Percentiles rank a stretch among this genome's conserved stretches.
These are phyloP conservation scores for Hippocampus guttulatus DNA, from an alignment of 2,113 vertebrate genomes.

Conservation along the genomic window DNA sequence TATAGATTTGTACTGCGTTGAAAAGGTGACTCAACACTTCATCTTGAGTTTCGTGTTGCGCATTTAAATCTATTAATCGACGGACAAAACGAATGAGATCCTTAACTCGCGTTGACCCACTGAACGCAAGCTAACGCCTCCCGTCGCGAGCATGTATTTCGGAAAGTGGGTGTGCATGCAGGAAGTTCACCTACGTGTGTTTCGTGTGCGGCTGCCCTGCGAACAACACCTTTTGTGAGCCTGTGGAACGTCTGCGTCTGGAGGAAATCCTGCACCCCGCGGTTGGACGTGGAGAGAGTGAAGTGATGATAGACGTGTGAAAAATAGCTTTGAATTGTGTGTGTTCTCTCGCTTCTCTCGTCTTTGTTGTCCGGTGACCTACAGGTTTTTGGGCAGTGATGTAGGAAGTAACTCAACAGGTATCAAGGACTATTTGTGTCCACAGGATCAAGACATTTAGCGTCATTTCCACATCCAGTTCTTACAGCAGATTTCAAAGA, in stretches of 20 bases:
- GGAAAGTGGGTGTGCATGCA: conserved; percentile 4
- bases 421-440: conserved; percentile 1
- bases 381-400: conserved; percentile 16
- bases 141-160: not conserved
- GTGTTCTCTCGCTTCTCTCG: conserved; percentile 2
- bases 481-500: not conserved
- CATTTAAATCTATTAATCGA: no score
- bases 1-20: no score
- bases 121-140: not conserved
- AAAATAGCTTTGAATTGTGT: conserved; percentile 27
- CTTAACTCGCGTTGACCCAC: no score
- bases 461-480: conserved; percentile 18
- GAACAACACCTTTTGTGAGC: conserved; percentile 62
- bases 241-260: conserved; percentile 64
- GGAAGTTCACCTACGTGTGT: conserved; percentile 30
- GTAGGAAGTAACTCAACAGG: conserved; percentile 21
- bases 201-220: conserved; percentile 24
- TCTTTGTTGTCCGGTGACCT: conserved; percentile 14
- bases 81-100: not conserved
- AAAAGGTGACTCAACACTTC: no score
- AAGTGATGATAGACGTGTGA: conserved; percentile 14
- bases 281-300: not conserved
- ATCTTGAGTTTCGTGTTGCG: no score
- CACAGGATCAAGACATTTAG: conserved; percentile 10
- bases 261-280: conserved; percentile 69